These are phyloP conservation scores for Liparis tanakae DNA, from an alignment of 2,797 vertebrate genomes.

Conservation along the genomic window DNA sequence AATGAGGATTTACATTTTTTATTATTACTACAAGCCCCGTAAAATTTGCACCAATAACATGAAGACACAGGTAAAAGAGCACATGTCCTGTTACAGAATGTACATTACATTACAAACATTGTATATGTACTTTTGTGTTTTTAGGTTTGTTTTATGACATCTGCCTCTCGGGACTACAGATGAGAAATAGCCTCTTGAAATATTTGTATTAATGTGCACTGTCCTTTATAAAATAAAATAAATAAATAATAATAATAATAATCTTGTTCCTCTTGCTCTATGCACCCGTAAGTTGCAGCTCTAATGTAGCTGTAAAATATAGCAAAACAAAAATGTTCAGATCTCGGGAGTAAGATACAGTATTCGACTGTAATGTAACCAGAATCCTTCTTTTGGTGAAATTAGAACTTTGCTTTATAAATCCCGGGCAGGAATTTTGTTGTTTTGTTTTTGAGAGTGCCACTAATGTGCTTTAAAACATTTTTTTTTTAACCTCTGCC, in stretches of 20 bases:
- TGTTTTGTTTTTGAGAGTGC: constrained; percentile 20
- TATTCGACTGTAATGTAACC: constrained; percentile 45
- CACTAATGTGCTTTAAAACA: constrained; percentile 39
- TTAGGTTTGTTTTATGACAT: too few species aligned
- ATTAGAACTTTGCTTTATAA: constrained; percentile 56
- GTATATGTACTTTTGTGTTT: too few species aligned
- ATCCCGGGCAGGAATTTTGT: constrained; percentile 29
- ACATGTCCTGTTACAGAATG: background rate
- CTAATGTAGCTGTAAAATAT: constrained; percentile 15
- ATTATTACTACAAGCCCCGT: background rate
- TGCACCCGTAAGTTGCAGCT: constrained; percentile 6
- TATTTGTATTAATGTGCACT: too few species aligned
- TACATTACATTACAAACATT: background rate
- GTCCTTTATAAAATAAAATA: too few species aligned
- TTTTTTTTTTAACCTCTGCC: constrained; percentile 17
- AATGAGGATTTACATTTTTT: background rate
- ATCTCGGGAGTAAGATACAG: constrained; percentile 17
- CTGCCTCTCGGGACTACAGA: too few species aligned
- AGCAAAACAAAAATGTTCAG: constrained; percentile 11
- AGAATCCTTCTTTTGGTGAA: constrained; percentile 70
- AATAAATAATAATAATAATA: too few species aligned
- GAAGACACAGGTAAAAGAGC: constrained; percentile 8
- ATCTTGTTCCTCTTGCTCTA: constrained; percentile 13
- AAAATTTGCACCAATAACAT: background rate
- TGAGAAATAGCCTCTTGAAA: too few species aligned